A percentile compares a stretch with the other conserved stretches of the same genome.
Evolutionary conservation across 2,797 vertebrate species (phyloP).

Genomic region (Gorsachius magnificus): DNA sequence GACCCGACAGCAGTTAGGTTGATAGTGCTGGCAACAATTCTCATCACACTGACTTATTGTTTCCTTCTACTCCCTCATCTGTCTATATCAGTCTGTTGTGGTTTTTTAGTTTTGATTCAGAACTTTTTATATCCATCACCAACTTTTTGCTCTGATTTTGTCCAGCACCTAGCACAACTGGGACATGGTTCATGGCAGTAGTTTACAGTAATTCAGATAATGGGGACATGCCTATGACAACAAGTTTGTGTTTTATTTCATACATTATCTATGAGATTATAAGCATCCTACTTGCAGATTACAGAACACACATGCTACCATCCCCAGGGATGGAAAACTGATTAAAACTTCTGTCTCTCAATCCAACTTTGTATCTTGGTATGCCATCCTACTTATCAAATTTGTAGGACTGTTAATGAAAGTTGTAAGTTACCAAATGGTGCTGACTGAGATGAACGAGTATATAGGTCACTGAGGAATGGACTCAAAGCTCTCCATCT

Average conservation of each 20-base stretch:
- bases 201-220: neutral
- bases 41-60: neutral
- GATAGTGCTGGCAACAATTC: neutral
- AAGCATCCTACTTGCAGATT: conserved; percentile 31
- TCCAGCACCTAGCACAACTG: neutral
- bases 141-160: neutral
- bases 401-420: conserved; percentile 67
- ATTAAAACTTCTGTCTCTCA: conserved; percentile 47
- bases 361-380: conserved; percentile 17
- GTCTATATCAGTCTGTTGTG: neutral
- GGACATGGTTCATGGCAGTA: neutral
- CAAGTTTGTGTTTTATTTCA: neutral
- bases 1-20: neutral
- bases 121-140: neutral
- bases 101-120: neutral
- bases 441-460: conserved; percentile 65
- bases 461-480: conserved; percentile 50
- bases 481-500: conserved; percentile 62
- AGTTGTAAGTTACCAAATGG: conserved; percentile 60
- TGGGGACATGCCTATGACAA: neutral
- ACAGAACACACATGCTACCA: neutral
- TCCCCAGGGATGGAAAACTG: conserved; percentile 18
- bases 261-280: neutral
- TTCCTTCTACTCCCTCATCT: neutral
- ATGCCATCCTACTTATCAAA: conserved; percentile 52